phyloP scores from a whole-genome alignment of 2,888 invertebrate genomes.

The Drosophila flavopinicola region DNA sequence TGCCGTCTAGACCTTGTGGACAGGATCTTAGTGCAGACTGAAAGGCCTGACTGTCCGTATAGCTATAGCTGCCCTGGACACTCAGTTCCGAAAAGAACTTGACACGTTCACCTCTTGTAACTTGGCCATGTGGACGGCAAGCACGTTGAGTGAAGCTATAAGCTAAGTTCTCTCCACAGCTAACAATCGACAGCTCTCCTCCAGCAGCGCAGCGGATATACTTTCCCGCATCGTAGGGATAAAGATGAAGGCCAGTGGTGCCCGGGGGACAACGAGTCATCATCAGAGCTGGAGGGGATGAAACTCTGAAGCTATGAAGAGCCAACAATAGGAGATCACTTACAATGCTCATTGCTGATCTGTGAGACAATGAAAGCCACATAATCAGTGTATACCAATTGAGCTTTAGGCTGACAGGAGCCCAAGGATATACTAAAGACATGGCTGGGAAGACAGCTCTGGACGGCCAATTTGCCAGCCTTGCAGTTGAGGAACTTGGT shows the following conservation, averaged over 20 bases:
- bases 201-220: constrained; percentile 88
- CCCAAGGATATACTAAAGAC: constrained; percentile 86
- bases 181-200: constrained; percentile 85
- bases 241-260: constrained; percentile 86
- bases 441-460: constrained; percentile 87
- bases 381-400: constrained; percentile 82
- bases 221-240: constrained; percentile 87
- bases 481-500: constrained; percentile 88
- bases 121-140: constrained; percentile 54
- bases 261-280: constrained; percentile 84
- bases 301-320: not conserved
- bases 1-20: constrained; percentile 85
- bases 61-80: constrained; percentile 31
- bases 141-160: constrained; percentile 84
- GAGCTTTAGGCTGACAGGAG: constrained; percentile 86
- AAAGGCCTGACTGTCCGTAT: constrained; percentile 34
- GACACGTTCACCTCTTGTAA: constrained; percentile 58
- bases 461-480: constrained; percentile 87
- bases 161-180: constrained; percentile 87
- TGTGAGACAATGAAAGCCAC: constrained; percentile 70
- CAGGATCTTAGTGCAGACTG: constrained; percentile 75
- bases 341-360: constrained; percentile 74
- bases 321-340: constrained; percentile 41
- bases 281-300: constrained; percentile 53
- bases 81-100: constrained; percentile 45